These are phyloP conservation scores for Antheraea yamamai DNA, from an alignment of 2,888 invertebrate genomes.

Conservation along the genomic window DNA sequence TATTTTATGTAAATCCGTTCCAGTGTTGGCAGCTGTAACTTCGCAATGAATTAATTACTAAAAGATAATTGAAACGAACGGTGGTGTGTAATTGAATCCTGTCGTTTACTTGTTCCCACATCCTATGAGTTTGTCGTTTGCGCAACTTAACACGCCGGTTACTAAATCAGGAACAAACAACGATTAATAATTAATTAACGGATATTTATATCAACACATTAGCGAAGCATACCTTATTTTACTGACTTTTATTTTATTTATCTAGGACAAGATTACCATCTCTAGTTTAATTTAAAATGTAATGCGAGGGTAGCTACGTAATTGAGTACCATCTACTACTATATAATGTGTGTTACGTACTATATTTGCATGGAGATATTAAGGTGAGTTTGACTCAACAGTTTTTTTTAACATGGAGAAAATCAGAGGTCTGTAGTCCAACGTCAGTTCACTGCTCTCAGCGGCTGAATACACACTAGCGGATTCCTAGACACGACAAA, in stretches of 20 bases:
- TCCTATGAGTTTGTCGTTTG: conserved; percentile 17
- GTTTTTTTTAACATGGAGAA: too few species aligned
- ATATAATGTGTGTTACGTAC: too few species aligned
- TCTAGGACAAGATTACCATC: not conserved
- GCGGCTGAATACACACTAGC: too few species aligned
- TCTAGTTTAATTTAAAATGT: not conserved
- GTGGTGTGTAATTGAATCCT: conserved; percentile 16
- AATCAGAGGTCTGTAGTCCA: too few species aligned
- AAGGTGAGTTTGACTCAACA: too few species aligned
- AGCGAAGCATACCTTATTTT: not conserved
- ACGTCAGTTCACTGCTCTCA: too few species aligned
- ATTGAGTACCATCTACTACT: not conserved
- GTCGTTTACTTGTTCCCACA: not conserved
- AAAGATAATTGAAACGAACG: conserved; percentile 18
- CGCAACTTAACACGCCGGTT: conserved; percentile 17
- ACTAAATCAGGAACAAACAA: conserved; percentile 16
- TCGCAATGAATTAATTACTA: conserved; percentile 14
- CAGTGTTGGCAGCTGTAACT: not conserved
- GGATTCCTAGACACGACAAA: too few species aligned
- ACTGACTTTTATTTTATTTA: not conserved
- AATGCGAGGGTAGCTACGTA: not conserved
- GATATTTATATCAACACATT: conserved; percentile 6
- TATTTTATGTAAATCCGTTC: not conserved
- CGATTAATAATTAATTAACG: not conserved
- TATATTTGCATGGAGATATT: too few species aligned